phyloP scores from a whole-genome alignment of 2,888 invertebrate genomes.

The Mythimna pallens region DNA sequence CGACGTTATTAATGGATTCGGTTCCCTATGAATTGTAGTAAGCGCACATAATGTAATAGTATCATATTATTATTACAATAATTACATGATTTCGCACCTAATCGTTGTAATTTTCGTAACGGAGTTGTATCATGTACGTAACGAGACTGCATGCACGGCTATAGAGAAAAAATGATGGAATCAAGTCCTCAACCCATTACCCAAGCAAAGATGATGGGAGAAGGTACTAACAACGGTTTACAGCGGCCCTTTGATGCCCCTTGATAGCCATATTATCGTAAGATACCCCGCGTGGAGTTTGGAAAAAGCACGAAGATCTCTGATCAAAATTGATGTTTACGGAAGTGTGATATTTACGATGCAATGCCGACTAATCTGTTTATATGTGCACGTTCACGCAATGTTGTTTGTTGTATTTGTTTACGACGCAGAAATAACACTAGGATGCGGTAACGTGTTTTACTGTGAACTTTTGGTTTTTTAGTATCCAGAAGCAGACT shows the following conservation, averaged over 20 bases:
- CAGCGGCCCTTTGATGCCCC: too few relatives aligned
- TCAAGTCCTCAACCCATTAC: neutral
- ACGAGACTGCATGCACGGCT: neutral
- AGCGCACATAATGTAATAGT: neutral
- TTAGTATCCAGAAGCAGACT: neutral
- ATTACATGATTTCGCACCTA: neutral
- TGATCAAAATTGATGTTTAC: constrained; percentile 12
- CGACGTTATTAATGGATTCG: neutral
- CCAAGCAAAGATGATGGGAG: neutral
- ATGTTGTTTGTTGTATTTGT: constrained; percentile 35
- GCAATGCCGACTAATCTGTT: constrained; percentile 13
- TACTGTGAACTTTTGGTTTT: constrained; percentile 4
- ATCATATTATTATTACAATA: constrained; percentile 1
- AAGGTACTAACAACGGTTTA: neutral
- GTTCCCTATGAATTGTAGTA: neutral
- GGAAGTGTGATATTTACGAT: constrained; percentile 37
- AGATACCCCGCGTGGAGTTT: neutral
- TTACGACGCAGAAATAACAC: constrained; percentile 34
- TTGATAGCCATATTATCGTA: neutral
- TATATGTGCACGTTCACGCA: constrained; percentile 24
- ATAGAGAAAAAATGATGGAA: neutral
- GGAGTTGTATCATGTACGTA: constrained; percentile 2
- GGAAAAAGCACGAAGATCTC: neutral
- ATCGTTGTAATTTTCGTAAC: constrained; percentile 2
- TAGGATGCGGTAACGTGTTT: neutral